Base-by-base conservation (phyloP, 2,888 invertebrate genomes). In the Baccha elongata region DNA sequence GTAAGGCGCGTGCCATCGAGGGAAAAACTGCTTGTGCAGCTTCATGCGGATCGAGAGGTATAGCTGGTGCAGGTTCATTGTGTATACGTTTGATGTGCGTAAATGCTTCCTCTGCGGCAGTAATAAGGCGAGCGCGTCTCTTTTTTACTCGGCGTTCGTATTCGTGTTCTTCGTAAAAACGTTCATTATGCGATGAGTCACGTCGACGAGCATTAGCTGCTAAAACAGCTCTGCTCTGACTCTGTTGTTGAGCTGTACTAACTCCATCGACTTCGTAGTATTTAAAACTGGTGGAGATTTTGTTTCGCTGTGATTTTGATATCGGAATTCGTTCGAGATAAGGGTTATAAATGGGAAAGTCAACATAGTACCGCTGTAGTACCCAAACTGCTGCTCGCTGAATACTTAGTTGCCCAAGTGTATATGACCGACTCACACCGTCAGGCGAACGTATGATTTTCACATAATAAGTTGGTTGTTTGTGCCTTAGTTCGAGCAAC, bases 11-110 rank as follows among this genome's bases (percentile, higher is more conserved):
- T 0, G 99, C 98, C 93, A 99, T 95, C 6, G 98, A 98, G 1
- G 99, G 99, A 89, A 99, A 99, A 69, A 99, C 97, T 0, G 99
- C 98, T 90, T 98, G 97, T 0, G 99, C 99, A 3, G 99, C 99
- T 91, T 99, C 99, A 87, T 97, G 94, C 0, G 99, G 96, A 88
- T 98, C 98, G 92, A 99, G 95, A 0, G 96, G 95, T 76, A 96
- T 94, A 0, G 96, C 95, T 0, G 96, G 95, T 29, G 95, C 94
- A 67, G 93, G 92, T 86, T 93, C 94, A 78, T 93, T 93, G 85
- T 94, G 91, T 83, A 98, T 93, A 37, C 98, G 93, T 87, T 97
- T 96, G 85, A 99, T 98, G 88, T 99, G 99, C 10, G 98, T 98
- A 90, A 99, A 99, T 0, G 99, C 98, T 88, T 99, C 99, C 90